A percentile compares a stretch with the other conserved stretches of the same genome.
Evolutionary conservation across 2,888 invertebrate genomes (phyloP).

Genomic region (Diaperis boleti): DNA sequence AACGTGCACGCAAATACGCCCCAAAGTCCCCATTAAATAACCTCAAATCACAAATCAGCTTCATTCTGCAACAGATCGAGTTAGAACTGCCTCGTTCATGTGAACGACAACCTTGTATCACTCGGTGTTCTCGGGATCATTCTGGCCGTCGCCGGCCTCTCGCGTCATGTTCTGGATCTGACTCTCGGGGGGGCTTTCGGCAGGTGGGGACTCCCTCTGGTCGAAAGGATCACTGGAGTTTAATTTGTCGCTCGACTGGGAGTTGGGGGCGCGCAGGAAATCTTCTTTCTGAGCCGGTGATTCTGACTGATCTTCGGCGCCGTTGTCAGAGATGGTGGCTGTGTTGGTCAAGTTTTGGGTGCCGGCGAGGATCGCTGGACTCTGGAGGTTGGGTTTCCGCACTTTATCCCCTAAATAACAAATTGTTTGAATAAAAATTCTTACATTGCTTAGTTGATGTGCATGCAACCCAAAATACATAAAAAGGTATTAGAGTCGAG

Average conservation of each 20-base stretch:
- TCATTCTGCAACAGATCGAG: slow-evolving; percentile 24
- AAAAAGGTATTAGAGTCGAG: no score
- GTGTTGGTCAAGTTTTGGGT: slow-evolving; percentile 59
- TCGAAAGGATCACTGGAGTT: slow-evolving; percentile 55
- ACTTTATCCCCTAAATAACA: slow-evolving; percentile 61
- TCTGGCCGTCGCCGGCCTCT: slow-evolving; percentile 69
- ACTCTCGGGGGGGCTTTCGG: slow-evolving; percentile 49
- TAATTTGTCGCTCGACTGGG: slow-evolving; percentile 58
- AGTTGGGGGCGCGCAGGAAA: slow-evolving; percentile 56
- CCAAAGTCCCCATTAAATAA: slow-evolving; percentile 17
- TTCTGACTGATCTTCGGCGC: slow-evolving; percentile 38
- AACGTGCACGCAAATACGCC: slow-evolving; percentile 45
- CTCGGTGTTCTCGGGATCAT: slow-evolving; percentile 58
- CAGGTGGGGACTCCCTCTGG: slow-evolving; percentile 46
- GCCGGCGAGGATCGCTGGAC: slow-evolving; percentile 58
- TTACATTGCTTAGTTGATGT: no score
- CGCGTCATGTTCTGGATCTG: slow-evolving; percentile 69
- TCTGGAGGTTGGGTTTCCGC: slow-evolving; percentile 62
- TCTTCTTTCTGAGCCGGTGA: slow-evolving; percentile 53
- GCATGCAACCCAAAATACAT: no score
- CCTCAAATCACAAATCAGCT: slow-evolving; percentile 26
- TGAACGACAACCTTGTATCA: slow-evolving; percentile 50
- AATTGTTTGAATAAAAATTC: no score
- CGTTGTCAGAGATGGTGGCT: slow-evolving; percentile 48
- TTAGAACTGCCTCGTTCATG: slow-evolving; percentile 17